Evolutionary conservation across 2,888 invertebrate genomes (phyloP).

Genomic region (Cerastoderma edule): DNA sequence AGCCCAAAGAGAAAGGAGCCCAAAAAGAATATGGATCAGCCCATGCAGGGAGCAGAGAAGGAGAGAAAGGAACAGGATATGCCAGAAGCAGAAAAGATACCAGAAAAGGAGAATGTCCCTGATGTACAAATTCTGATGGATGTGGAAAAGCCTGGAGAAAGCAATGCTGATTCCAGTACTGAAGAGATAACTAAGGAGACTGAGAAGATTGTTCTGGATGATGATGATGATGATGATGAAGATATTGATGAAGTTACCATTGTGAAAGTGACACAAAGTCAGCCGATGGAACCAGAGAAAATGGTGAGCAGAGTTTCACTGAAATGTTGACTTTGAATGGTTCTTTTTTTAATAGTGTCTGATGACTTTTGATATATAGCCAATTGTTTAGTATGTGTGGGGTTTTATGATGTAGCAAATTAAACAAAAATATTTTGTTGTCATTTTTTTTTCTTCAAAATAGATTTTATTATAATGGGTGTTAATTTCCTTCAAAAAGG

Average conservation of each 20-base stretch:
- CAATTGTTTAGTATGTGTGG: no score
- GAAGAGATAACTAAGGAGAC: constrained; percentile 34
- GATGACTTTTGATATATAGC: no score
- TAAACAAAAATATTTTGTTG: no score
- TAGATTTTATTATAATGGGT: no score
- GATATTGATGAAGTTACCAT: constrained; percentile 10
- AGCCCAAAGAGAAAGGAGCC: constrained; percentile 30
- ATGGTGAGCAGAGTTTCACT: no score
- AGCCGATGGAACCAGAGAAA: constrained; percentile 29
- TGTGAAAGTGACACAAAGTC: constrained; percentile 29
- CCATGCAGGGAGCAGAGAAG: background rate
- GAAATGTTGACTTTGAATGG: no score
- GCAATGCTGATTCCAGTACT: background rate
- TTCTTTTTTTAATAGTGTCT: no score
- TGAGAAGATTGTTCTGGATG: constrained; percentile 31
- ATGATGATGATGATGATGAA: constrained; percentile 7
- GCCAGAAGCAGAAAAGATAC: constrained; percentile 20
- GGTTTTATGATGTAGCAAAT: no score
- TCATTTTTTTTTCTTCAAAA: no score
- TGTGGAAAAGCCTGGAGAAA: background rate
- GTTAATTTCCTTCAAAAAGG: no score
- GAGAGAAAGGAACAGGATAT: constrained; percentile 20
- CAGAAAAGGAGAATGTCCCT: constrained; percentile 4
- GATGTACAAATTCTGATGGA: constrained; percentile 4
- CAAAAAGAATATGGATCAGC: constrained; percentile 13